Conservation (phyloP, 2,888 invertebrate genomes). For the Patella depressa region DNA sequence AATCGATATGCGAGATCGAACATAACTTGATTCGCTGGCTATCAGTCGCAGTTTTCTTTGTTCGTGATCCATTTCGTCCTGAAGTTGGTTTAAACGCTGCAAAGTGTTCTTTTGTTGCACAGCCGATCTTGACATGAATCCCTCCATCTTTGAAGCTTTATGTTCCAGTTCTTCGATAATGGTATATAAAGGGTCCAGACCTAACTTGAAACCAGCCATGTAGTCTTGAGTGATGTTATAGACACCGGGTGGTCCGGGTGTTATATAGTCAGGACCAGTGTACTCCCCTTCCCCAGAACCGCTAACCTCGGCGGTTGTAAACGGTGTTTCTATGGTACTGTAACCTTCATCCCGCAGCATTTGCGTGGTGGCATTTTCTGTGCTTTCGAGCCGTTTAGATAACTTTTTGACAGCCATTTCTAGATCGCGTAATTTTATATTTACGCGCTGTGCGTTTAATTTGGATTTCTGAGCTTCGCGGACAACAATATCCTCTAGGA, state of each 20-base stretch:
- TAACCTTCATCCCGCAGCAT: background rate
- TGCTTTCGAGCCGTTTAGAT: background rate
- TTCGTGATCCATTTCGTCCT: background rate
- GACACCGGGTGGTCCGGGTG: background rate
- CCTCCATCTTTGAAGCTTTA: background rate
- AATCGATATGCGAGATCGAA: background rate
- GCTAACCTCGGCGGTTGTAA: background rate
- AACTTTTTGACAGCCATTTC: background rate
- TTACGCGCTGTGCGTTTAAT: background rate
- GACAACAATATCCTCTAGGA: background rate
- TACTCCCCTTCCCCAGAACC: background rate
- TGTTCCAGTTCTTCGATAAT: constrained; percentile 4
- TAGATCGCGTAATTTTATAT: background rate
- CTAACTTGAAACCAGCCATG: background rate
- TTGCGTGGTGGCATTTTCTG: background rate
- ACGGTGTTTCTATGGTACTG: background rate
- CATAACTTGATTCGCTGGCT: background rate
- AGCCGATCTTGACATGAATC: background rate
- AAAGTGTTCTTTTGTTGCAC: background rate
- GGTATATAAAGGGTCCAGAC: background rate
- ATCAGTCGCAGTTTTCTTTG: background rate
- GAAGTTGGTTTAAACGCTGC: background rate
- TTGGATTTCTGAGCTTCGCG: background rate
- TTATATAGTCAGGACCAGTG: background rate
- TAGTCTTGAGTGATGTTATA: background rate